Evolutionary conservation across 1,140 invertebrate species (phyloP), one percentile per base, ranked within the genome.

Genomic region (Ips typographus): DNA sequence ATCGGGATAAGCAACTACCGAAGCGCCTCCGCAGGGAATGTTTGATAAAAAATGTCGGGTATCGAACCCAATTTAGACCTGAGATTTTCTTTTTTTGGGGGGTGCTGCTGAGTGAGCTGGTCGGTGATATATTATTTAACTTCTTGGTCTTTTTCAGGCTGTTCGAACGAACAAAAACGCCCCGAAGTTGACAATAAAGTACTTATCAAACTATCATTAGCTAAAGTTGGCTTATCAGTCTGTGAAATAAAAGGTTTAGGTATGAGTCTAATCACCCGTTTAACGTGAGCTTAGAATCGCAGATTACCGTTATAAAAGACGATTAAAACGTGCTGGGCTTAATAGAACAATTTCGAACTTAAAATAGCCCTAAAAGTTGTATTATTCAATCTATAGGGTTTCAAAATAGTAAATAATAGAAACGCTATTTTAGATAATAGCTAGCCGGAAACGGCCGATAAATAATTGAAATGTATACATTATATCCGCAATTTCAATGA

Each of bases 41-140:
- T 57, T 58, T 49, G 55, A 44, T 66, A 66, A 66, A 65, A 66
- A 66, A 66, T 57, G 41, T 6, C 36, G 53, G 42, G 22, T 56
- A 57, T 66, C 52, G 53, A 66, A 66, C 53, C 64, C 55, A 58
- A 66, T 66, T 66, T 66, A 55, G 44, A 49, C 2, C 44, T 49
- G 44, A 49, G 44, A 3, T 22, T 8, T 49, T 49, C 44, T 22
- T 49, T 22, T 22, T 22, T 22, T 22, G 22, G 22, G 22, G 22
- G 22, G 22, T 3, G 44, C 44, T 49, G 44, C 44, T 49, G 44
- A 49, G 44, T 49, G 44, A 22, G 44, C 44, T 49, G 7, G 7
- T 49, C 44, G 6, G 22, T 49, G 44, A 49, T 49, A 22, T 49
- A 49, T 49, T 49, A 49, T 49, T 49, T 49, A 49, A 49, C 44